Evolutionary conservation across 1,140 invertebrate species (phyloP), one percentile per base, ranked within the genome.

Genomic region (Musca vetustissima): DNA sequence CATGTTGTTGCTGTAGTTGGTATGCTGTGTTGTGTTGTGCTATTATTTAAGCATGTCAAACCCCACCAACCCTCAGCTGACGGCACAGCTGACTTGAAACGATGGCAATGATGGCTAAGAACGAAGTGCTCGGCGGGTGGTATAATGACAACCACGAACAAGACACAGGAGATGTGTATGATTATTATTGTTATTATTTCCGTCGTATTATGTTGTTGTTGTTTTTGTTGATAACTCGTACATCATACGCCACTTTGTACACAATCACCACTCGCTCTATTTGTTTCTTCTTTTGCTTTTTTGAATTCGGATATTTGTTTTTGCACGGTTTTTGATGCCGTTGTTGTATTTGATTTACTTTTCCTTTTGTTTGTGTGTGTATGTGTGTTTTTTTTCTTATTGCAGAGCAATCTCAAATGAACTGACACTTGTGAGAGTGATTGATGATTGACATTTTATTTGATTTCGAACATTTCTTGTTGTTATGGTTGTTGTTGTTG

Each of bases 221-320:
- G n/a, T n/a, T n/a, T n/a, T 43, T 43, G 36, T 43, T 43, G 36
- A 43, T 43, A 43, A 43, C 36, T 43, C 36, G 32, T 61, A 61
- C 25, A 61, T 61, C 57, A 61, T 61, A 61, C 57, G 57, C 57
- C 57, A 43, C 57, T 61, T 43, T 36, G 57, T 43, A 36, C 57
- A n/a, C n/a, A n/a, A n/a, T 61, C 28, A 36, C 21, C 49, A 52
- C 13, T 19, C 14, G 49, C 21, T 21, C 21, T 52, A 19, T n/a
- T n/a, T n/a, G 6, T 19, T 52, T 52, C 21, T 13, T 52, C 2
- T 19, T 52, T 49, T 49, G 11, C 48, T 49, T 49, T 49, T 19
- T 52, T 52, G 21, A 8, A 17, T 59, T 59, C 4, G 55, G 25
- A 17, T 13, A 17, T 59, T 59, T 59, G 25, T 14, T 55, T 55